Percentiles rank a stretch among this genome's conserved stretches.
These are phyloP conservation scores for Ceratosolen fusciceps DNA, from an alignment of 1,140 invertebrate genomes.

Conservation along the genomic window DNA sequence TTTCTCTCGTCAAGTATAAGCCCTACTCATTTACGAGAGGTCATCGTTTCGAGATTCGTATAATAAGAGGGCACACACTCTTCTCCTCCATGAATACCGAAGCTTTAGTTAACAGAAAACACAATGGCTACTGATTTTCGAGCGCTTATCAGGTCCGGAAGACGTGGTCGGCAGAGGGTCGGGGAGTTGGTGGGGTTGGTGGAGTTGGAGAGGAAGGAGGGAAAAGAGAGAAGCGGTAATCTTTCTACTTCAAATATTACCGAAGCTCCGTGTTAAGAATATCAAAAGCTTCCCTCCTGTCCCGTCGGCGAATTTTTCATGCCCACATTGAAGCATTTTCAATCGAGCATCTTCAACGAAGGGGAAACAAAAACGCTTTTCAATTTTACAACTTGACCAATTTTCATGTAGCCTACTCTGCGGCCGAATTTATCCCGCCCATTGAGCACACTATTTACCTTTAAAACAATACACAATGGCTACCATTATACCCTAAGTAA, in stretches of 20 bases:
- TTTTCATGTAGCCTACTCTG: background rate
- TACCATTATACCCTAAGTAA: background rate
- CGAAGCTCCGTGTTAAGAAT: background rate
- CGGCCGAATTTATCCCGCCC: too few species aligned
- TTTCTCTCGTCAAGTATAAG: background rate
- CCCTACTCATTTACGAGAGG: conserved; percentile 2
- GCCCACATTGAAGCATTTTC: background rate
- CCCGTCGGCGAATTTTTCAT: background rate
- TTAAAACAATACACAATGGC: background rate
- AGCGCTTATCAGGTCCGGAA: conserved; percentile 4
- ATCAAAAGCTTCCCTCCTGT: background rate
- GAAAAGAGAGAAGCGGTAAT: background rate
- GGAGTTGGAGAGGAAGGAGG: too few species aligned
- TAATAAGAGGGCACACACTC: background rate
- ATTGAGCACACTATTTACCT: background rate
- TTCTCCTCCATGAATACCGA: background rate
- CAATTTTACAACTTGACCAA: background rate
- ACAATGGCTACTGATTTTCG: conserved; percentile 41
- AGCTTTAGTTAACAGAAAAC: conserved; percentile 30
- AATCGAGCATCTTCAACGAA: background rate
- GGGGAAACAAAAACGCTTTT: background rate
- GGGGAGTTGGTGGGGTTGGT: too few species aligned
- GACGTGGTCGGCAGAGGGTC: too few species aligned
- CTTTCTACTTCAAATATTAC: background rate
- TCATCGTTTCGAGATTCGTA: background rate